Base-by-base conservation (phyloP, 1,140 invertebrate genomes). In the Drosophila rufa region DNA sequence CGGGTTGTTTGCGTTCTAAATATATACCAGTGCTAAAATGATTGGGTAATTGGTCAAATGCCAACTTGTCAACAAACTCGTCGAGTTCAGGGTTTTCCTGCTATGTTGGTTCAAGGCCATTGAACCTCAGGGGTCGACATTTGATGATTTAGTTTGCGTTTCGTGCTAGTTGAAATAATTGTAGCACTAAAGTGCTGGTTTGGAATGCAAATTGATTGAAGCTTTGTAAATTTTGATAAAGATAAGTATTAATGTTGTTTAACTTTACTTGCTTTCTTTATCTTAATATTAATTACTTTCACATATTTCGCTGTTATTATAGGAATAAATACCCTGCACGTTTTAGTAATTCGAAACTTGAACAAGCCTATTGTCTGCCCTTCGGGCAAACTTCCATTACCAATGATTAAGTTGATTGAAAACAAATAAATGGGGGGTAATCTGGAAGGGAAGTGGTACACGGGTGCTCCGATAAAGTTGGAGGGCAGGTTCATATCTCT, bases 341-440 rank as follows among this genome's bases (percentile, higher is more conserved):
- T 36, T 57, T 42, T 15, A 5, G 36, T 48, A 69, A 71, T 25
- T 48, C 14, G 51, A 71, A 55, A 71, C 36, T 40, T 25, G 12
- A 25, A 33, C 12, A 27, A 48, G 17, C 12, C 8, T 33, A 17
- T 48, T 48, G 40, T 61, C 17, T 50, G 14, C 14, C 15, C 19
- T 27, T 40, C 9, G n/a, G 22, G 30, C 36, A 14, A 15, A 55
- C 12, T 55, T 69, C 48, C 62, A 77, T 77, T 77, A 60, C 50
- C 59, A 65, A 48, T 75, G 73, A 75, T 75, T 75, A 75, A 36
- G 56, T 68, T 67, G 38, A 68, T 59, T 67, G 62, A 68, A 68
- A 67, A 67, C 74, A 77, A 76, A 68, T 73, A 59, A 71, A 43
- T 51, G 17, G n/a, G 45, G 53, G 43, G 57, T n/a, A 58, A 25